Evolutionary conservation across 2,113 vertebrate genomes (phyloP).

Genomic region (Noctilio leporinus): DNA sequence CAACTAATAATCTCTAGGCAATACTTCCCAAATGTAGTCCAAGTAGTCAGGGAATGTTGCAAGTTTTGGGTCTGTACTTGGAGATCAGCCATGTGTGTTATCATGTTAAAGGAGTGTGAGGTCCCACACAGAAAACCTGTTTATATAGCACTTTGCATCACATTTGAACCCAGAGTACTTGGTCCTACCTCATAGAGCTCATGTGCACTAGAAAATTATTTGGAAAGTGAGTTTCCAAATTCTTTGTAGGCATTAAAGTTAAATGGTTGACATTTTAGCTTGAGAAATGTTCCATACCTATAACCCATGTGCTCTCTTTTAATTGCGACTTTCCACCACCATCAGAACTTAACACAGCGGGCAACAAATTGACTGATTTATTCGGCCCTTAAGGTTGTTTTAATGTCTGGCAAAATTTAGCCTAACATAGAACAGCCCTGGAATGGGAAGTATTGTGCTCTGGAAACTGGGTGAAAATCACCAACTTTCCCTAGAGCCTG

Average conservation of each 20-base stretch:
- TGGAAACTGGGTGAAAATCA: constrained; percentile 31
- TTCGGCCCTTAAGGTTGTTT: constrained; percentile 52
- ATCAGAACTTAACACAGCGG: neutral
- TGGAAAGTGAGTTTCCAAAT: neutral
- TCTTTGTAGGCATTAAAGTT: constrained; percentile 6
- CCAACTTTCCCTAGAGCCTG: constrained; percentile 6
- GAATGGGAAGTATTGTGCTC: constrained; percentile 4
- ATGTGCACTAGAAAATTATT: neutral
- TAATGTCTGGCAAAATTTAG: constrained; percentile 31
- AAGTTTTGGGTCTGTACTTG: neutral
- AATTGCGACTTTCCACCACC: neutral
- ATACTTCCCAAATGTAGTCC: neutral
- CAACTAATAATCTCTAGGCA: neutral
- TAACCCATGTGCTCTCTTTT: constrained; percentile 3
- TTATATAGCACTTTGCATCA: neutral
- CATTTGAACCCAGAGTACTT: neutral
- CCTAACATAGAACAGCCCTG: constrained; percentile 37
- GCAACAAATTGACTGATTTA: constrained; percentile 38
- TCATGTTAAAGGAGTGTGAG: neutral
- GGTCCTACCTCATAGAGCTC: neutral
- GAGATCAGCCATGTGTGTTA: neutral
- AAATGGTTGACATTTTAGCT: constrained; percentile 28
- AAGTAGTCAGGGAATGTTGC: neutral
- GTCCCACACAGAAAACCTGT: neutral
- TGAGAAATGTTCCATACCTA: constrained; percentile 20